phyloP scores from a whole-genome alignment of 53 echinoderm and acorn worm genomes.

The Crossaster papposus region DNA sequence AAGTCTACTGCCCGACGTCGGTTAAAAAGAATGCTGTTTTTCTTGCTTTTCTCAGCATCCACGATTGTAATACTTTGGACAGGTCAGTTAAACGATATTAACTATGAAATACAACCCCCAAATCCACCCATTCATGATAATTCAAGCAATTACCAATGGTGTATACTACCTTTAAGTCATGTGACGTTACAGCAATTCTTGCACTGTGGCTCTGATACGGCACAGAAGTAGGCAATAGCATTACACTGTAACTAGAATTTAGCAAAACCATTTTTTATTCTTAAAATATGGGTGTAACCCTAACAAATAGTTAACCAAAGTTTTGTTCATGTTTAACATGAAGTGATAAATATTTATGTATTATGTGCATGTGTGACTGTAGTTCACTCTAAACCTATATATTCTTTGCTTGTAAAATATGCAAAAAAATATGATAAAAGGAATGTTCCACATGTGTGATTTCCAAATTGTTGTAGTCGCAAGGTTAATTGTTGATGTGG shows the following conservation, averaged over 20 bases:
- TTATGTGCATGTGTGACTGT: conserved; percentile 9
- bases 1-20: too few relatives aligned
- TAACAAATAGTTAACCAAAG: neutral
- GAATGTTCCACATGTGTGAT: conserved; percentile 29
- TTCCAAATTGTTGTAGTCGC: neutral
- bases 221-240: neutral
- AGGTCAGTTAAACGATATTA: too few relatives aligned
- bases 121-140: too few relatives aligned
- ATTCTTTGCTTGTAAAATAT: conserved; percentile 33
- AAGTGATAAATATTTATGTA: neutral
- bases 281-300: conserved; percentile 19
- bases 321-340: conserved; percentile 24
- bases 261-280: neutral
- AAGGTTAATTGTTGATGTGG: neutral
- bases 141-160: too few relatives aligned
- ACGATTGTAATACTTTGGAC: too few relatives aligned
- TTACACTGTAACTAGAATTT: conserved; percentile 1
- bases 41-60: too few relatives aligned
- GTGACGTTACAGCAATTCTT: conserved; percentile 16
- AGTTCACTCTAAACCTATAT: conserved; percentile 25
- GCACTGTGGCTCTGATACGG: neutral
- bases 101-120: too few relatives aligned
- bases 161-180: too few relatives aligned
- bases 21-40: too few relatives aligned
- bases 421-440: conserved; percentile 3